Evolutionary conservation across 1,140 invertebrate species (phyloP), one percentile per base, ranked within the genome.

Genomic region (Homarus americanus): DNA sequence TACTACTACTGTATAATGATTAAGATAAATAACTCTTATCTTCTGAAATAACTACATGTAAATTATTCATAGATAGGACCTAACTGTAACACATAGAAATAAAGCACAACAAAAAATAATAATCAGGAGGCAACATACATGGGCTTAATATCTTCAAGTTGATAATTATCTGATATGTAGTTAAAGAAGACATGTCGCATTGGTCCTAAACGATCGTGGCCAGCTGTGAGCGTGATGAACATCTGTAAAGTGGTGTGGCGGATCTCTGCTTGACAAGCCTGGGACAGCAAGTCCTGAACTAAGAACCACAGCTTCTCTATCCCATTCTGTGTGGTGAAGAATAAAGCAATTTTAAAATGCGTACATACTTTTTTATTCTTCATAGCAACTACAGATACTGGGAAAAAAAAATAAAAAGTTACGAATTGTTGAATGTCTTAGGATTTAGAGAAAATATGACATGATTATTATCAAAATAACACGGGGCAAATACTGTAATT

Each of bases 101-200:
- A 17, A 44, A 7, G 12, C 7, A 9, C 41, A 24, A 20, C 40
- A 83, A 17, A 17, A 58, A 15, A 40, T 38, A 38, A 24, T 34
- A 32, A 20, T 49, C 20, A 69, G n/a, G 1, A 49, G 10, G 5
- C 1, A 2, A 84, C 80, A 17, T 78, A 91, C 88, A 91, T 91
- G 28, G 73, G 88, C 32, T 78, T 78, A 66, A 40, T 78, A 34
- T 91, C 88, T 79, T 91, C 88, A 32, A n/a, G 82, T 75, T 84
- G 72, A n/a, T 91, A 91, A 79, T 84, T 91, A 10, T 83, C 73
- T 4, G 73, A 34, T 17, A 91, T 91, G 49, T 91, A 85, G 34
- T 91, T 78, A n/a, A 66, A 91, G 80, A 91, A 91, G 36, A 91
- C 88, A 66, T 83, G 88, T 32, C 88, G 41, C 80, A 85, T 85